These are phyloP conservation scores for Phthorimaea operculella DNA, from an alignment of 1,140 invertebrate species.

Conservation along the genomic window DNA sequence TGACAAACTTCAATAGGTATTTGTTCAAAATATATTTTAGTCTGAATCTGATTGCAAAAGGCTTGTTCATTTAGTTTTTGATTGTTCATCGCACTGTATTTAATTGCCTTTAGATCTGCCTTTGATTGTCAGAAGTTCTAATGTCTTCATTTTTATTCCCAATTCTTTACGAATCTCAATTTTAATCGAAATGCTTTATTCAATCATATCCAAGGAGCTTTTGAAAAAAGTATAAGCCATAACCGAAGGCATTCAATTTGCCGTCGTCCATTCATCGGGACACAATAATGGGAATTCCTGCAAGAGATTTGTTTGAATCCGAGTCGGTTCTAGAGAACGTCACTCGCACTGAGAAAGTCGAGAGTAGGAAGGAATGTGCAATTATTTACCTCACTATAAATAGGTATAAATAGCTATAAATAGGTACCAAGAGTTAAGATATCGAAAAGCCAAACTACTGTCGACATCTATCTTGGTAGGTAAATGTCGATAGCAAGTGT, in stretches of 20 bases:
- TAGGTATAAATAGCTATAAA: background rate
- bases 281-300: slow-evolving; percentile 1
- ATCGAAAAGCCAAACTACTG: too few species aligned
- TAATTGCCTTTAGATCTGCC: background rate
- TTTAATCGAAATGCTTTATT: background rate
- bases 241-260: background rate
- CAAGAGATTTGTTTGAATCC: background rate
- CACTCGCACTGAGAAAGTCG: background rate
- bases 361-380: background rate
- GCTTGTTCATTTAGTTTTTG: background rate
- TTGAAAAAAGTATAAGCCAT: background rate
- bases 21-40: background rate
- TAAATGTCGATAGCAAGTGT: too few species aligned
- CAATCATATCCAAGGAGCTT: background rate
- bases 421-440: too few species aligned
- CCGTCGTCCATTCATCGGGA: background rate
- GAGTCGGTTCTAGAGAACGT: background rate
- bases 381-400: background rate
- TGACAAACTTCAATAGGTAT: background rate
- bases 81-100: background rate
- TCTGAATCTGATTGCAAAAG: background rate
- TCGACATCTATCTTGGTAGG: too few species aligned
- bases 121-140: too few species aligned
- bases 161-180: background rate
- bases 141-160: too few species aligned